These are phyloP conservation scores for Brachystomella parvula DNA, from an alignment of 1,140 invertebrate species.

Conservation along the genomic window DNA sequence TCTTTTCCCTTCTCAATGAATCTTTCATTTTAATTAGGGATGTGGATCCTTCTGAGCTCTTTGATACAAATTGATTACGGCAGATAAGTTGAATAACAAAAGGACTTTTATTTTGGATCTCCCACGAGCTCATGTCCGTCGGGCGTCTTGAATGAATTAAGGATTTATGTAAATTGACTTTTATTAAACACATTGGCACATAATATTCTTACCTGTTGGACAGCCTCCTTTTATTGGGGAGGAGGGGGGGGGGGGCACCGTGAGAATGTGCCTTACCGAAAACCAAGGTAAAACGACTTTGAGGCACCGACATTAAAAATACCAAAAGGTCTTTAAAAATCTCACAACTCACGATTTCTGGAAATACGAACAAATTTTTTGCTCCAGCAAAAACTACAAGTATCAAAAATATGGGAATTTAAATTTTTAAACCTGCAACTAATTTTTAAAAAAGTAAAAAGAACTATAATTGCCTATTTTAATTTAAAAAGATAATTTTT, in stretches of 20 bases:
- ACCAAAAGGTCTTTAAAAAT: not conserved
- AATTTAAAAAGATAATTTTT: too few species aligned
- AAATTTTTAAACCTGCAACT: too few species aligned
- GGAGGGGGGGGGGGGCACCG: too few species aligned
- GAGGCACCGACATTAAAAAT: not conserved
- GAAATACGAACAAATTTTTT: not conserved
- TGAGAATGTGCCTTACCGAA: too few species aligned
- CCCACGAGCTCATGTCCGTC: not conserved
- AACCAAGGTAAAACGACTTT: too few species aligned
- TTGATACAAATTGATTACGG: slow-evolving; percentile 7
- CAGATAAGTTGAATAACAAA: not conserved
- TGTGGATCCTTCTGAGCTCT: not conserved
- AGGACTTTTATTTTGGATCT: not conserved
- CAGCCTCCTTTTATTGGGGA: not conserved
- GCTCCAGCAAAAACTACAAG: too few species aligned
- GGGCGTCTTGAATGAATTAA: slow-evolving; percentile 4
- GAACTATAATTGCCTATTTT: too few species aligned
- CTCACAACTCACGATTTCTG: not conserved
- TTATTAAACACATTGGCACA: not conserved
- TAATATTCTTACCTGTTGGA: not conserved
- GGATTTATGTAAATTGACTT: not conserved
- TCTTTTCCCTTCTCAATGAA: not conserved
- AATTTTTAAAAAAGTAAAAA: too few species aligned
- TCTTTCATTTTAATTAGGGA: not conserved
- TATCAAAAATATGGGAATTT: too few species aligned